Base-by-base conservation (phyloP, 1,140 invertebrate species). In the Drosophila sproati region DNA sequence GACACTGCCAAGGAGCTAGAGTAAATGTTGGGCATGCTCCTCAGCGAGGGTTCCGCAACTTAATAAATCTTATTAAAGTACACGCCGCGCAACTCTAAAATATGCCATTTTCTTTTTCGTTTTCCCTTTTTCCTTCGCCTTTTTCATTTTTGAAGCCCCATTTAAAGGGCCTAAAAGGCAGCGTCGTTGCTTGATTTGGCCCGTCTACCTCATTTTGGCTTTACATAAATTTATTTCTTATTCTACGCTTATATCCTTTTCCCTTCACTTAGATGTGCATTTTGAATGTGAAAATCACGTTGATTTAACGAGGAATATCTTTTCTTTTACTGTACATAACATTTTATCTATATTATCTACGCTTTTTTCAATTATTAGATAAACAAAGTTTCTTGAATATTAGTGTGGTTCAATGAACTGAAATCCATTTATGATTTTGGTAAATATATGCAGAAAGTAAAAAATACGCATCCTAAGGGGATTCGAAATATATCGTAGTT, bases 31-130 rank as follows among this genome's bases (percentile, higher is more conserved):
- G 70, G 50, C 55, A 54, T 57, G 35, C n/a, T 29, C n/a, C 32
- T 34, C 68, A 61, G 43, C 62, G 47, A 39, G 68, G 43, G 45
- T 45, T 57, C 61, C 64, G 59, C 69, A 77, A 88, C 83, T 88
- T 88, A 83, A 88, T 88, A 88, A 88, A 88, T 88, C 83, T 80
- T 88, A 82, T 88, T 88, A 83, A 88, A 88, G 83, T 88, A 78
- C 70, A 69, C 83, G 69, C 67, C 59, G 77, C 63, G 31, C 31
- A 8, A 32, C 77, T 80, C 73, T 78, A 80, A 88, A 88, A 82
- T 80, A 80, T 78, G 73, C 68, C 56, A 55, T 60, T 66, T 60
- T 52, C 34, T 41, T 62, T 68, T 59, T 43, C n/a, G 43, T 67
- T 70, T 79, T 67, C 56, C 54, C 63, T 71, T 77, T 66, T 45